Evolutionary conservation across 2,888 invertebrate species (phyloP).

Genomic region (Drosophila meridionalis): DNA sequence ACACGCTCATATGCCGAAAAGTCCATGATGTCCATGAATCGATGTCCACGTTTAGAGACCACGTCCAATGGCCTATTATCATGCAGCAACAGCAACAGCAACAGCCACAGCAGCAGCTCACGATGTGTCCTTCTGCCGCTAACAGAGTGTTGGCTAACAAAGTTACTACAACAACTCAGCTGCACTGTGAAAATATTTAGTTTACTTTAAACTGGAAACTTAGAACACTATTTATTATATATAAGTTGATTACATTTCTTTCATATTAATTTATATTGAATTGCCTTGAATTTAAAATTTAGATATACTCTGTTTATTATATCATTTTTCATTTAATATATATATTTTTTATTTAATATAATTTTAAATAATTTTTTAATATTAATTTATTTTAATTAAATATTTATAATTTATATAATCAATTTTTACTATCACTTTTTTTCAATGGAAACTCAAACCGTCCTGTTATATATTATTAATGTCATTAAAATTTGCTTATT

Average conservation of each 20-base stretch:
- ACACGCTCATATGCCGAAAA: constrained; percentile 36
- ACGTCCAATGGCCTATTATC: constrained; percentile 58
- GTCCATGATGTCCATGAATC: constrained; percentile 51
- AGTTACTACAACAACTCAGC: constrained; percentile 44
- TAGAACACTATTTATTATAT: no score
- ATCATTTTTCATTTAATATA: neutral
- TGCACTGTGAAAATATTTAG: constrained; percentile 24
- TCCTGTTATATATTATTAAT: no score
- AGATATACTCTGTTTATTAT: no score
- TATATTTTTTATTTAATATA: neutral
- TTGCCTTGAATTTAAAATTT: no score
- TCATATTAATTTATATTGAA: no score
- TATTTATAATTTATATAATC: no score
- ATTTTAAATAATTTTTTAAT: neutral
- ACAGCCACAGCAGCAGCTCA: constrained; percentile 35
- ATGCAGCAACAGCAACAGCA: constrained; percentile 42
- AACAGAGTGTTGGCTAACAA: constrained; percentile 52
- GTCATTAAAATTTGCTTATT: no score
- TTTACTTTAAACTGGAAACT: neutral
- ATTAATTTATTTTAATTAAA: no score
- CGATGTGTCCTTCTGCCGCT: constrained; percentile 41
- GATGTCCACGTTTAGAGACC: constrained; percentile 18
- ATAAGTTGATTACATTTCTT: no score
- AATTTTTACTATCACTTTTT: no score
- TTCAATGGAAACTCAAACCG: no score